Conservation (phyloP, 2,113 vertebrate species). For the Pantherophis guttatus region DNA sequence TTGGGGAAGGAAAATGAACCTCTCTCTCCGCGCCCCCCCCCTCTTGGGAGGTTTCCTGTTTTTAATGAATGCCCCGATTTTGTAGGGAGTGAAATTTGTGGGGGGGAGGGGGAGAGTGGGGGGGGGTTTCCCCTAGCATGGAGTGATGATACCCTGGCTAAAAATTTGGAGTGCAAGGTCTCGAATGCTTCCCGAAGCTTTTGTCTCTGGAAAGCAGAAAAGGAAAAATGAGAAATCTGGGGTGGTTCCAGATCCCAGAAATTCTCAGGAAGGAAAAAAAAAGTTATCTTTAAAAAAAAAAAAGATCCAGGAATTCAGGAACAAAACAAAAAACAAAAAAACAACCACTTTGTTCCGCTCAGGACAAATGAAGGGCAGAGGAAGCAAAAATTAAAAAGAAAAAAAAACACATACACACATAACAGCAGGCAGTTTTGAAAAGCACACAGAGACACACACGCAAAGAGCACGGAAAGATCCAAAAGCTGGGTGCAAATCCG, state of each 20-base stretch:
- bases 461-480: background rate
- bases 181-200: background rate
- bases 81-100: background rate
- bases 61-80: background rate
- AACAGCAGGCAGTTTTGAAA: background rate
- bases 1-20: too few species aligned
- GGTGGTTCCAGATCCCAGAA: background rate
- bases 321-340: background rate
- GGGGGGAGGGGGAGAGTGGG: too few species aligned
- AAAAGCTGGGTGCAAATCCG: background rate
- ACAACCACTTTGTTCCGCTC: background rate
- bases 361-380: too few species aligned
- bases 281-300: background rate
- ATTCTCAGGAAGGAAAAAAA: too few species aligned
- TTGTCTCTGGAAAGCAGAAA: background rate
- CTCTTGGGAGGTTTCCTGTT: background rate
- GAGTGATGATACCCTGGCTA: background rate
- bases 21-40: too few species aligned
- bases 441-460: background rate
- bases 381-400: background rate
- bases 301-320: background rate
- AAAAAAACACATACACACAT: too few species aligned
- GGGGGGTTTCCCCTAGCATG: too few species aligned
- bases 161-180: background rate
- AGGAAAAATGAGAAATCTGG: background rate